Evolutionary conservation across 1,140 invertebrate genomes (phyloP).

Genomic region (Habropoda laboriosa): DNA sequence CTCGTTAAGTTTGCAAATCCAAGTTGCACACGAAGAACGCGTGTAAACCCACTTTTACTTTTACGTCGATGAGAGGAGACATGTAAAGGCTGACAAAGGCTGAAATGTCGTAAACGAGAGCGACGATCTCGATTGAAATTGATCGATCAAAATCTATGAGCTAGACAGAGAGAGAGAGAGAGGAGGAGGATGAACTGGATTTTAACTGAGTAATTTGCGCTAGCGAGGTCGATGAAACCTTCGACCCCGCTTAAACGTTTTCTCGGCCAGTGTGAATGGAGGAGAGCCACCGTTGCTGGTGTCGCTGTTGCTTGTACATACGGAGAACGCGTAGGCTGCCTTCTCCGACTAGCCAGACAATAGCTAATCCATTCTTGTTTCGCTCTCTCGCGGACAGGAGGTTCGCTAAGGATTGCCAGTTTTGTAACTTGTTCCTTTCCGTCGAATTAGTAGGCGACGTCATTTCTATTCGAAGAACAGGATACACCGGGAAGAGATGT

Average conservation of each 20-base stretch:
- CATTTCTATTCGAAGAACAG: slow-evolving; percentile 12
- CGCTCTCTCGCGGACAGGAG: slow-evolving; percentile 17
- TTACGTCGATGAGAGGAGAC: no score
- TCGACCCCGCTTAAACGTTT: slow-evolving; percentile 56
- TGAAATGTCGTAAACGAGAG: slow-evolving; percentile 26
- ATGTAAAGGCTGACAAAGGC: neutral
- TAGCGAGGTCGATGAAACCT: slow-evolving; percentile 65
- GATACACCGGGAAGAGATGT: neutral
- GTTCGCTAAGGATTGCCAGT: slow-evolving; percentile 21
- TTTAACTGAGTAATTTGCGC: slow-evolving; percentile 66
- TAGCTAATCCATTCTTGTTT: slow-evolving; percentile 59
- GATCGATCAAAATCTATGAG: slow-evolving; percentile 67
- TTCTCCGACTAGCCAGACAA: slow-evolving; percentile 68
- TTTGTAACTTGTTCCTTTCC: slow-evolving; percentile 14
- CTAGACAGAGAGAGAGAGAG: neutral
- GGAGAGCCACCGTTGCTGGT: slow-evolving; percentile 43
- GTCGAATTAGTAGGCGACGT: slow-evolving; percentile 27
- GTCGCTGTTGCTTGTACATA: slow-evolving; percentile 34
- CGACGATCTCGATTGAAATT: slow-evolving; percentile 58
- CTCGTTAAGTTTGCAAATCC: no score
- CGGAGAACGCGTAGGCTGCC: slow-evolving; percentile 61
- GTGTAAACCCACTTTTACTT: no score
- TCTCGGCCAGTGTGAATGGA: slow-evolving; percentile 52
- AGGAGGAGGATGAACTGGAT: neutral
- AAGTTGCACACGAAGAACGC: no score